Conservation (phyloP, 2,113 vertebrate genomes). For the Euleptes europaea region DNA sequence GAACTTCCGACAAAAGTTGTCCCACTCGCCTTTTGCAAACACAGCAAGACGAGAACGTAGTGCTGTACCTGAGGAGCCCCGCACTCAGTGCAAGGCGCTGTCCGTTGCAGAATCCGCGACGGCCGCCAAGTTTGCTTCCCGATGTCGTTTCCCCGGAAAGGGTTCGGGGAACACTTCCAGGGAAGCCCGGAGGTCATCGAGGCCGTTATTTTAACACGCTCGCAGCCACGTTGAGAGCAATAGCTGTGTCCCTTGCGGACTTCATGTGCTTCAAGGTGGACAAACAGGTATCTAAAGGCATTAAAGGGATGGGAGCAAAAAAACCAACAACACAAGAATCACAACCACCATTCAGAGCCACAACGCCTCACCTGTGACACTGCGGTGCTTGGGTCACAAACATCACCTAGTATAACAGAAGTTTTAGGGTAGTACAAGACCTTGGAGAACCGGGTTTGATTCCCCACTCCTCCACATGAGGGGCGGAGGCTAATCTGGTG, state of each 20-base stretch:
- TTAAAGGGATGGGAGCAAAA: background rate
- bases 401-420: background rate
- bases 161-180: slow-evolving; percentile 41
- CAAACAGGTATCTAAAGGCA: slow-evolving; percentile 54
- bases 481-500: no score
- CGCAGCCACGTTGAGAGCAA: slow-evolving; percentile 64
- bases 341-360: background rate
- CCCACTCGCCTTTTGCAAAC: accelerated
- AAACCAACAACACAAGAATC: background rate
- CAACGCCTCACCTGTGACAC: background rate
- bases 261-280: slow-evolving; percentile 50
- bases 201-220: slow-evolving; percentile 49
- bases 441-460: no score
- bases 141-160: slow-evolving; percentile 10
- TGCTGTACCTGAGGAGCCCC: slow-evolving; percentile 50
- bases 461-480: no score
- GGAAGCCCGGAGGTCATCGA: background rate
- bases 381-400: background rate
- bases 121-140: background rate
- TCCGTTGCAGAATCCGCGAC: background rate
- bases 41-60: accelerated
- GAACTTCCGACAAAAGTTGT: background rate
- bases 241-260: slow-evolving; percentile 53
- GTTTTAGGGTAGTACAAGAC: background rate
- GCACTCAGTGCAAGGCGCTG: slow-evolving; percentile 8